phyloP scores from a whole-genome alignment of 2,113 vertebrate species.

The Trichechus manatus region DNA sequence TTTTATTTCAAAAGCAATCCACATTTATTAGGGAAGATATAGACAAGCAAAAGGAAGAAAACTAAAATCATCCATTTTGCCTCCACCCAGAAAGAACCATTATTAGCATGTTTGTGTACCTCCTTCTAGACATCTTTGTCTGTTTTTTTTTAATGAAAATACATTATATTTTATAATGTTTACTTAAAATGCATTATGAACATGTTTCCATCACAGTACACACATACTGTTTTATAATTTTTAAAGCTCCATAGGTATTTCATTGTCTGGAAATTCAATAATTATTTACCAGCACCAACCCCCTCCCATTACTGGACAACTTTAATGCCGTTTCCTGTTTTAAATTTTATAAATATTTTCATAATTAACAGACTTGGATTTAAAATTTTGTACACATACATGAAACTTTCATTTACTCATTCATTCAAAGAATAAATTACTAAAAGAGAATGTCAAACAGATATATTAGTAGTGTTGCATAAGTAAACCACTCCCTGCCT shows the following conservation, averaged over 20 bases:
- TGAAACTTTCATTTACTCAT: background rate
- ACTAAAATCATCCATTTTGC: background rate
- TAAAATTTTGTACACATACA: background rate
- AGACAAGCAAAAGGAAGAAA: slow-evolving; percentile 26
- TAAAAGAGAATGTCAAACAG: background rate
- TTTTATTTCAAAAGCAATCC: slow-evolving; percentile 5
- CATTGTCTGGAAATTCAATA: background rate
- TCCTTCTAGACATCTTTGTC: no score
- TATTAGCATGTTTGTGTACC: background rate
- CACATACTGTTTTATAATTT: background rate
- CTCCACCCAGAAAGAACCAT: background rate
- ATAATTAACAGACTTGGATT: background rate
- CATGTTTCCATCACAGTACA: background rate
- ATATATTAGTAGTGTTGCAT: background rate
- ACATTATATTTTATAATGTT: background rate
- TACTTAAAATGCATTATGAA: background rate
- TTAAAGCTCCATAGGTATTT: background rate
- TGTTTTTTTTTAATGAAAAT: no score
- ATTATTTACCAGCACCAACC: background rate
- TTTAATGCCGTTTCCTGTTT: background rate
- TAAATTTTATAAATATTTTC: slow-evolving; percentile 9
- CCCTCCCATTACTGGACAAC: background rate
- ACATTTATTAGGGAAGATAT: background rate
- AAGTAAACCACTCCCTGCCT: background rate
- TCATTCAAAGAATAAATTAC: slow-evolving; percentile 9